Evolutionary conservation across 1,140 invertebrate species (phyloP).

Genomic region (Zeugodacus cucurbitae): DNA sequence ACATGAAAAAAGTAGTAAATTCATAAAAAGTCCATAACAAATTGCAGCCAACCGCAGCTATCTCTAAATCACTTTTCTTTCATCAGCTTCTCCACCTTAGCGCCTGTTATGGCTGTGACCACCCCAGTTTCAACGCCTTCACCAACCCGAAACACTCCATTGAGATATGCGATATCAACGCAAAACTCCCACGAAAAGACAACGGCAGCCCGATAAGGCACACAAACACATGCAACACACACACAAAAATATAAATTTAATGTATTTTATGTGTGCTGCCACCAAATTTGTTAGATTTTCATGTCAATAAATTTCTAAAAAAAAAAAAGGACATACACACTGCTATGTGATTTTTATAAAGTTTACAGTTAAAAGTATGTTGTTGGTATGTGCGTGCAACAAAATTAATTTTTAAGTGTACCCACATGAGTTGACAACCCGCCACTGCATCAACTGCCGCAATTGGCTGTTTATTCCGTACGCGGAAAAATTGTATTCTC

Average conservation of each 20-base stretch:
- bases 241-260: neutral
- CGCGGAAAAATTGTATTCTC: neutral
- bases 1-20: too few relatives aligned
- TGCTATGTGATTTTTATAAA: neutral
- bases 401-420: neutral
- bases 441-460: neutral
- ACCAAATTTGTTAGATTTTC: slow-evolving; percentile 1
- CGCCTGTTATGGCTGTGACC: neutral
- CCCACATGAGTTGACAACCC: neutral
- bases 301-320: neutral
- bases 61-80: too few relatives aligned
- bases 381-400: neutral
- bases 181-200: neutral
- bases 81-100: neutral
- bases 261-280: neutral
- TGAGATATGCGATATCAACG: neutral
- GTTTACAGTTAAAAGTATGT: neutral
- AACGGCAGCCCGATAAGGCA: neutral
- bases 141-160: neutral
- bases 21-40: too few relatives aligned
- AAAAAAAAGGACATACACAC: neutral
- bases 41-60: too few relatives aligned
- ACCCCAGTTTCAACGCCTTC: neutral
- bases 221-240: neutral
- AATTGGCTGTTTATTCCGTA: neutral